phyloP scores from a whole-genome alignment of 2,888 invertebrate species.

The Agelastica alni region DNA sequence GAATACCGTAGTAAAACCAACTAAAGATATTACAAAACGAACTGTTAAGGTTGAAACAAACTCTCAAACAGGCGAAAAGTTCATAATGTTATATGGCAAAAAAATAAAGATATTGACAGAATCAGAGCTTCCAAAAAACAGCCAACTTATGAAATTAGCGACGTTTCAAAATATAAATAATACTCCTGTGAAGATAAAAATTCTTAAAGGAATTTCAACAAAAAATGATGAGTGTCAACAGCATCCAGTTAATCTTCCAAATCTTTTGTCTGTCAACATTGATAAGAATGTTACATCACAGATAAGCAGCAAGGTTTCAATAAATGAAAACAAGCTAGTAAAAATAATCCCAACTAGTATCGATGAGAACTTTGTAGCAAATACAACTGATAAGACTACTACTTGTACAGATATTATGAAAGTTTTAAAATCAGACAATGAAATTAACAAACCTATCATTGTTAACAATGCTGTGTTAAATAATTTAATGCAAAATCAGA shows the following conservation, averaged over 20 bases:
- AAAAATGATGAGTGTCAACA: slow-evolving; percentile 3
- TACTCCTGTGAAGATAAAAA: slow-evolving; percentile 24
- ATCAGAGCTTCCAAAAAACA: slow-evolving; percentile 24
- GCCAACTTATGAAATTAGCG: slow-evolving; percentile 17
- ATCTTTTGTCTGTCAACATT: neutral
- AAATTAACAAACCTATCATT: neutral
- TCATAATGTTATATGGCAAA: slow-evolving; percentile 39
- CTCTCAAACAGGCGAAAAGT: slow-evolving; percentile 36
- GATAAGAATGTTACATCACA: slow-evolving; percentile 21
- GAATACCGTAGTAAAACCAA: neutral
- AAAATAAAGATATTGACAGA: slow-evolving; percentile 38
- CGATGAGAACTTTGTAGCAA: slow-evolving; percentile 8
- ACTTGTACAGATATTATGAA: slow-evolving; percentile 3
- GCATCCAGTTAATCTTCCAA: neutral
- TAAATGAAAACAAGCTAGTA: slow-evolving; percentile 14
- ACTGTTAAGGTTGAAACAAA: slow-evolving; percentile 23
- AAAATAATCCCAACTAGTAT: slow-evolving; percentile 20
- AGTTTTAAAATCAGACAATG: slow-evolving; percentile 6
- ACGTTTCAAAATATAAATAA: neutral
- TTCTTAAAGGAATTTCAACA: slow-evolving; percentile 19
- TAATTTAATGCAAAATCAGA: neutral
- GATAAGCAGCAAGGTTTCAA: slow-evolving; percentile 9
- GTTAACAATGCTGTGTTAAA: neutral
- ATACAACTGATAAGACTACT: slow-evolving; percentile 17
- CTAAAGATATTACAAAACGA: neutral